Evolutionary conservation across 2,113 vertebrate genomes (phyloP).

Genomic region (Sebastes fasciatus): DNA sequence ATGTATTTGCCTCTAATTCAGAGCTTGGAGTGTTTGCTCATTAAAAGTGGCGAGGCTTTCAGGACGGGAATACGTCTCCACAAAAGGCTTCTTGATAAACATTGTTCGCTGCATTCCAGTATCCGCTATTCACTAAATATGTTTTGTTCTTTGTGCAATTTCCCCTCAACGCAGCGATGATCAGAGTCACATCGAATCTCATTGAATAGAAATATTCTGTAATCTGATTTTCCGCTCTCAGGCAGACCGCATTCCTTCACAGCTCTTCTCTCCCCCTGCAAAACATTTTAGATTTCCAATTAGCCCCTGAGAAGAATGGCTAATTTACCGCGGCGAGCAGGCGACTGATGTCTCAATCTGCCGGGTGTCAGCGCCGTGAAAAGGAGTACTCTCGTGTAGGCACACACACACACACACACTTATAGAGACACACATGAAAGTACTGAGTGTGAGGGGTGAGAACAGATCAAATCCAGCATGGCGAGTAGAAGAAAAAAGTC

Average conservation of each 20-base stretch:
- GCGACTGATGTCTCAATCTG: conserved; percentile 97
- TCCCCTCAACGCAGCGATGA: conserved; percentile 14
- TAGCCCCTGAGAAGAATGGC: conserved; percentile 92
- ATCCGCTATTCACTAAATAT: conserved; percentile 15
- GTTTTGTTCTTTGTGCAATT: conserved; percentile 16
- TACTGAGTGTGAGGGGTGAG: conserved; percentile 29
- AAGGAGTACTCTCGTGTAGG: conserved; percentile 83
- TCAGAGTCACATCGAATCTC: conserved; percentile 21
- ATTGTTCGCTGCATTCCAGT: conserved; percentile 24
- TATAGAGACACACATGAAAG: conserved; percentile 48
- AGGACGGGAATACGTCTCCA: conserved; percentile 53
- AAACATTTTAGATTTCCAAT: conserved; percentile 96
- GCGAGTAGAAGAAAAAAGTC: conserved; percentile 19
- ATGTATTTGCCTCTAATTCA: conserved; percentile 70
- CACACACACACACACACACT: conserved; percentile 33
- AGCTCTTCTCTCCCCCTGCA: conserved; percentile 84
- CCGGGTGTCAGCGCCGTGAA: conserved; percentile 92
- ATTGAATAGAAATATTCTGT: conserved; percentile 32
- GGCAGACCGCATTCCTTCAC: conserved; percentile 80
- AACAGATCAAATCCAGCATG: conserved; percentile 45
- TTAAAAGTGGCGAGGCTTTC: conserved; percentile 53
- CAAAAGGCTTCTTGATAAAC: conserved; percentile 33
- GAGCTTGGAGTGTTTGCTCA: conserved; percentile 61
- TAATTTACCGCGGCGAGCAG: conserved; percentile 92
- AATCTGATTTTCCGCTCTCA: conserved; percentile 58